Percentiles rank a stretch among this genome's conserved stretches.
phyloP scores from a whole-genome alignment of 2,888 invertebrate species.

The Orchesellides sinensis region DNA sequence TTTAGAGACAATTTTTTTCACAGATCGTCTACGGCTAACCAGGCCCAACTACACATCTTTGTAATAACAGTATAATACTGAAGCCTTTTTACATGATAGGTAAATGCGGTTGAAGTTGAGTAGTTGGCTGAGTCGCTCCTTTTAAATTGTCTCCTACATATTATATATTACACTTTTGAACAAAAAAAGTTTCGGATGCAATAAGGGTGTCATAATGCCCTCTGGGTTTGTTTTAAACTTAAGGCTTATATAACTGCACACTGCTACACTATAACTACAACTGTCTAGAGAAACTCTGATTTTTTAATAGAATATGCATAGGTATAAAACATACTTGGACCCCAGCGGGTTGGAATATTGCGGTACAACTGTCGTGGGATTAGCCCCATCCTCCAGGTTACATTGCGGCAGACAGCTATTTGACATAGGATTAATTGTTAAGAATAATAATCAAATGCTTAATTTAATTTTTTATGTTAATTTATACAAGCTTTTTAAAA shows the following conservation, averaged over 20 bases:
- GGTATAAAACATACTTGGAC: too few relatives aligned
- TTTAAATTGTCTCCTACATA: background rate
- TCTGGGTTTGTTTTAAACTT: background rate
- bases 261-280: background rate
- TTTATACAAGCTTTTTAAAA: too few relatives aligned
- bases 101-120: background rate
- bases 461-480: too few relatives aligned
- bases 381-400: too few relatives aligned
- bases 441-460: too few relatives aligned
- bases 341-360: too few relatives aligned
- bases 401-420: too few relatives aligned
- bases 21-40: slow-evolving; percentile 2
- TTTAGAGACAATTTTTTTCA: slow-evolving; percentile 25
- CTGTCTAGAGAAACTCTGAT: too few relatives aligned
- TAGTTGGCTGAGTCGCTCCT: background rate
- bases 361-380: too few relatives aligned
- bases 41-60: background rate
- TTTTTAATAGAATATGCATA: too few relatives aligned
- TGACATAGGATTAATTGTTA: too few relatives aligned
- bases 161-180: background rate
- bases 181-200: background rate
- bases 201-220: background rate
- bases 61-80: slow-evolving; percentile 6
- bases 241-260: background rate
- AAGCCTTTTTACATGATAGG: background rate